Conservation (phyloP, 2,888 invertebrate genomes). For the Agrotis ipsilon region DNA sequence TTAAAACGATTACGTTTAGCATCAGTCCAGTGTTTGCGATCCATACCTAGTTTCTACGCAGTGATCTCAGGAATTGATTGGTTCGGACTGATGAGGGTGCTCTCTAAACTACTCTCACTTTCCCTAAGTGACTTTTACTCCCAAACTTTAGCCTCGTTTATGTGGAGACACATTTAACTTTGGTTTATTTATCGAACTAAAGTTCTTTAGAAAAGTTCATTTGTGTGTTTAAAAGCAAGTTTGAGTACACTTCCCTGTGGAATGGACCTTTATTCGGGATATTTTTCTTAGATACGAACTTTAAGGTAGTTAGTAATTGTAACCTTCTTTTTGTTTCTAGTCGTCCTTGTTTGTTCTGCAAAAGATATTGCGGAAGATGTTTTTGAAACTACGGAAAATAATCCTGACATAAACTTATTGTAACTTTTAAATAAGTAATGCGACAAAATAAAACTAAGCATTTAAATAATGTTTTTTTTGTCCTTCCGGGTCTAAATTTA, state of each 20-base stretch:
- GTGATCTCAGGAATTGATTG: conserved; percentile 43
- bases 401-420: neutral
- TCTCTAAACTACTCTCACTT: conserved; percentile 47
- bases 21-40: conserved; percentile 21
- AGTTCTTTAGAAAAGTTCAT: conserved; percentile 58
- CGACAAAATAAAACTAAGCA: neutral
- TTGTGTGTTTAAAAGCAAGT: conserved; percentile 56
- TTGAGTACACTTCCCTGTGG: conserved; percentile 28
- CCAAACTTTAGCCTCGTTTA: conserved; percentile 54
- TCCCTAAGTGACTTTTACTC: conserved; percentile 57
- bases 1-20: conserved; percentile 19
- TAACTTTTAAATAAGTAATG: neutral
- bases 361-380: neutral
- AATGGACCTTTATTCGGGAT: conserved; percentile 26
- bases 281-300: conserved; percentile 33
- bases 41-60: conserved; percentile 20
- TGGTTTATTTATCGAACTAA: conserved; percentile 58
- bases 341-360: neutral
- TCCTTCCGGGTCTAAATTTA: too few species aligned
- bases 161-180: conserved; percentile 57
- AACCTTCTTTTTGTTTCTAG: neutral
- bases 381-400: neutral
- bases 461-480: neutral
- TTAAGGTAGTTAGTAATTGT: conserved; percentile 24
- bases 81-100: conserved; percentile 43